Evolutionary conservation across 2,888 invertebrate species (phyloP).

Genomic region (Tridacna gigas): DNA sequence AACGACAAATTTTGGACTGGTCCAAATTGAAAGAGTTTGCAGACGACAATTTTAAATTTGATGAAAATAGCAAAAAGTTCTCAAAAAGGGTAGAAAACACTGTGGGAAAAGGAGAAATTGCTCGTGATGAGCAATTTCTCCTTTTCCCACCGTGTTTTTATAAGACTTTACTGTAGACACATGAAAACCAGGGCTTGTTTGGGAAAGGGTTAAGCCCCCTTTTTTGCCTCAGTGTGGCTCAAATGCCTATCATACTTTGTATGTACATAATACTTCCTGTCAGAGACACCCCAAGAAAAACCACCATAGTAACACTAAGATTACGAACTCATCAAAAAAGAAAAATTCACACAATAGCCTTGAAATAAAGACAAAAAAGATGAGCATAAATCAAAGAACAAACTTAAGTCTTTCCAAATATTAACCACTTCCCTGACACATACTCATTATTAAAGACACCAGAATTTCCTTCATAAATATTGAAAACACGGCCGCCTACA

Average conservation of each 20-base stretch:
- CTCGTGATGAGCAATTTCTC: background rate
- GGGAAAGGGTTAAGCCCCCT: too few species aligned
- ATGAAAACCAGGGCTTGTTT: too few species aligned
- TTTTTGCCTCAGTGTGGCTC: too few species aligned
- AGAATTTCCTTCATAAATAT: too few species aligned
- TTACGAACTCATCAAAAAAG: conserved; percentile 7
- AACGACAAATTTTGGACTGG: too few species aligned
- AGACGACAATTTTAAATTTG: too few species aligned
- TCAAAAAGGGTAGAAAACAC: too few species aligned
- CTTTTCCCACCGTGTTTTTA: background rate
- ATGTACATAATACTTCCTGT: conserved; percentile 49
- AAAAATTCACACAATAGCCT: conserved; percentile 19
- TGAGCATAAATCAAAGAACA: background rate
- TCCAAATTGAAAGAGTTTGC: too few species aligned
- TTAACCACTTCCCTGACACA: background rate
- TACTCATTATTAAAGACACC: background rate
- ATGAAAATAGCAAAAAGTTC: too few species aligned
- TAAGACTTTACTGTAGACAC: too few species aligned
- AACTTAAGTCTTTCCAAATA: background rate
- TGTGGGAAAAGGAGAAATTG: background rate
- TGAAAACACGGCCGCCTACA: too few species aligned
- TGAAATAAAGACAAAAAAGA: conserved; percentile 2
- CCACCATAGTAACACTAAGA: conserved; percentile 22
- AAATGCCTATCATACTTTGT: too few species aligned
- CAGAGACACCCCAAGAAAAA: conserved; percentile 44